A percentile compares a stretch with the other conserved stretches of the same genome.
Evolutionary conservation across 1,140 invertebrate species (phyloP).

Genomic region (Drosophila rhopaloa): DNA sequence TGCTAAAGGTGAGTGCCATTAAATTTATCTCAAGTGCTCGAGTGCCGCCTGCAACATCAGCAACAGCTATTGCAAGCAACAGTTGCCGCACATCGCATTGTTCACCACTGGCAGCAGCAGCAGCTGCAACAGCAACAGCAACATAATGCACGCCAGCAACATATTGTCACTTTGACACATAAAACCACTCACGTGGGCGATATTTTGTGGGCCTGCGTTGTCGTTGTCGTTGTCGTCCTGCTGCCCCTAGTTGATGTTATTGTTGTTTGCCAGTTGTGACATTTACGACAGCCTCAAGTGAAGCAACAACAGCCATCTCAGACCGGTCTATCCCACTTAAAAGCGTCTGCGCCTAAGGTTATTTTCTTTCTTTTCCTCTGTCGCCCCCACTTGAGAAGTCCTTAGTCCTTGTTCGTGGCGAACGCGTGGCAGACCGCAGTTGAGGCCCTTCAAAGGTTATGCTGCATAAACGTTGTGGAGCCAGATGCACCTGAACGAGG

Average conservation of each 20-base stretch:
- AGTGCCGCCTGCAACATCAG: conserved; percentile 15
- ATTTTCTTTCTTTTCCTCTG: conserved; percentile 29
- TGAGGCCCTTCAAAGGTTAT: conserved; percentile 21
- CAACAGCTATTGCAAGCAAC: conserved; percentile 35
- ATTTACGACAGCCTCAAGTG: conserved; percentile 79
- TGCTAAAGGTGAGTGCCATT: conserved; percentile 81
- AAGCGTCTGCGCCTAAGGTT: conserved; percentile 71
- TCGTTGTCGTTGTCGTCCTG: conserved; percentile 1
- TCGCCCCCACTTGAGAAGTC: conserved; percentile 41
- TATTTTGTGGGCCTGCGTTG: conserved; percentile 25
- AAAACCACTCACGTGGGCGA: conserved; percentile 69
- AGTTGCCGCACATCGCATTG: conserved; percentile 50
- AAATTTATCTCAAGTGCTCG: conserved; percentile 32
- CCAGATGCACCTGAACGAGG: conserved; percentile 12
- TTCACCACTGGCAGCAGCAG: conserved; percentile 28
- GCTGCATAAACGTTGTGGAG: conserved; percentile 23
- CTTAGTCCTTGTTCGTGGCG: conserved; percentile 43
- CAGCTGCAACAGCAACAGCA: conserved; percentile 31
- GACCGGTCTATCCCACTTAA: conserved; percentile 72
- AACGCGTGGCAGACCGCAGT: conserved; percentile 20
- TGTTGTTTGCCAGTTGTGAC: conserved; percentile 68
- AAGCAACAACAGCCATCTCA: conserved; percentile 62
- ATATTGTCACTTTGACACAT: conserved; percentile 82
- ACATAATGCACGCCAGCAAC: conserved; percentile 69
- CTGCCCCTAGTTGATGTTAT: conserved; percentile 31